Conservation (phyloP, 2,888 invertebrate genomes). For the Sthenelais limicola region DNA sequence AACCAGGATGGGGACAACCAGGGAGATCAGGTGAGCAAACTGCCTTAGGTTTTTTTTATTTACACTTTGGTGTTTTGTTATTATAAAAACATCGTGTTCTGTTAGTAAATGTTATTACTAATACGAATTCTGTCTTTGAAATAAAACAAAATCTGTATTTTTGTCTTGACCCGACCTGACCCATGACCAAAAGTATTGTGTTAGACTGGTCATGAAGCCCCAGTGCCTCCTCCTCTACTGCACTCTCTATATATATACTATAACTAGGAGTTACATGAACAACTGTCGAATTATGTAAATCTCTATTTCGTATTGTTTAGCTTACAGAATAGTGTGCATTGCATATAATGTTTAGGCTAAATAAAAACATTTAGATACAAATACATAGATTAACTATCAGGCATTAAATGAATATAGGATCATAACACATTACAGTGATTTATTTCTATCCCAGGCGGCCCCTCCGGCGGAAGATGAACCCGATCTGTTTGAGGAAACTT, state of each 20-base stretch:
- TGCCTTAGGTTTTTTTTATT: no score
- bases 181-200: no score
- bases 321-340: neutral
- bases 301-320: no score
- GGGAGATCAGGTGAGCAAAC: slow-evolving; percentile 46
- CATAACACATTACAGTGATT: neutral
- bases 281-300: neutral
- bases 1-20: slow-evolving; percentile 52
- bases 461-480: slow-evolving; percentile 77
- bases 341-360: no score
- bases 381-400: neutral
- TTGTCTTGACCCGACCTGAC: no score
- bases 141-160: neutral
- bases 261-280: no score
- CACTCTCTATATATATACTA: no score
- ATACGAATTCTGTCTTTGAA: neutral
- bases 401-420: no score
- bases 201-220: no score
- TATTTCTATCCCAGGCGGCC: slow-evolving; percentile 65
- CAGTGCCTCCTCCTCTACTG: no score
- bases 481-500: slow-evolving; percentile 81
- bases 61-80: no score
- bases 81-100: neutral
- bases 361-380: neutral
- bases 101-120: neutral